These are phyloP conservation scores for Macaca mulatta DNA, from an alignment of 2,113 vertebrate genomes.

Conservation along the genomic window DNA sequence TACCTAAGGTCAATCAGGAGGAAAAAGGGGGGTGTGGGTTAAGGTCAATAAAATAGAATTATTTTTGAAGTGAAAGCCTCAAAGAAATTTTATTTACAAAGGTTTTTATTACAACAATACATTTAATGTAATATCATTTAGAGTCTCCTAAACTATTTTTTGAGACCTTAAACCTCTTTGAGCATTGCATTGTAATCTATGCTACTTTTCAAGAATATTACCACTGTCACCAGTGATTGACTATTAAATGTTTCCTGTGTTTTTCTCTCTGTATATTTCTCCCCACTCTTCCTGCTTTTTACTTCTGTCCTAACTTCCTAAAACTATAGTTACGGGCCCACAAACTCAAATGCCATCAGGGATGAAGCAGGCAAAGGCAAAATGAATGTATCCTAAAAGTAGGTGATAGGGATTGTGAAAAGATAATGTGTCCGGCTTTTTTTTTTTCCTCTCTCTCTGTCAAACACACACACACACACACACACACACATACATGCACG, in stretches of 20 bases:
- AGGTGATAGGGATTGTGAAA: not conserved
- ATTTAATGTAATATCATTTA: conserved; percentile 20
- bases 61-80: not conserved
- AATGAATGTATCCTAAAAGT: not conserved
- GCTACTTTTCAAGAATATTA: conserved; percentile 16
- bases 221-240: not conserved
- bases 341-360: not conserved
- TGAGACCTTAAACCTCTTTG: not conserved
- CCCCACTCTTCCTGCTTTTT: not conserved
- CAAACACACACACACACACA: not conserved
- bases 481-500: not conserved
- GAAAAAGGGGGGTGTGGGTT: not conserved
- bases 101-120: conserved; percentile 11
- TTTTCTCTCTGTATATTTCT: not conserved
- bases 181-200: not conserved
- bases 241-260: not conserved
- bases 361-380: not conserved
- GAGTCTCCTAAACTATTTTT: not conserved
- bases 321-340: not conserved
- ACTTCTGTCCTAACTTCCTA: not conserved
- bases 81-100: conserved; percentile 33
- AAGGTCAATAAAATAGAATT: not conserved
- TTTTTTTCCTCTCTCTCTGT: not conserved
- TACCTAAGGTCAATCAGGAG: not conserved
- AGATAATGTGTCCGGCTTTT: not conserved